Conservation (phyloP, 2,888 invertebrate species). For the Hermodice carunculata region DNA sequence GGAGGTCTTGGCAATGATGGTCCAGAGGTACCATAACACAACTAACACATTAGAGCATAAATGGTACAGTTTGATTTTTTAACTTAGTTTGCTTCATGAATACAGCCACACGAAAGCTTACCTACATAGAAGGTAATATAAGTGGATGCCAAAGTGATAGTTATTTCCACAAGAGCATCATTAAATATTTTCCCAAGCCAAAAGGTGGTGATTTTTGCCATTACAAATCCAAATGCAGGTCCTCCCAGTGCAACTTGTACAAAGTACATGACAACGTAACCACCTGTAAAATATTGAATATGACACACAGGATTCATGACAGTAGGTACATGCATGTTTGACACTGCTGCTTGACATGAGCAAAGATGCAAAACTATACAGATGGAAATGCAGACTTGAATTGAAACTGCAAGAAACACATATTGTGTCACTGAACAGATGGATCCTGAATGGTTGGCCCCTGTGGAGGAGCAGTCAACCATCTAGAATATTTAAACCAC, state of each 20-base stretch:
- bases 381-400: no score
- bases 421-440: no score
- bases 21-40: no score
- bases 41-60: background rate
- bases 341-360: no score
- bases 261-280: slow-evolving; percentile 43
- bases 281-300: slow-evolving; percentile 5
- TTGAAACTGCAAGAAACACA: no score
- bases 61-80: background rate
- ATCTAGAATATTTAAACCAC: no score
- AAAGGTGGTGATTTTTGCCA: slow-evolving; percentile 66
- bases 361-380: no score
- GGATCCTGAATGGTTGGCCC: no score
- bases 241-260: slow-evolving; percentile 64
- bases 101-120: slow-evolving; percentile 37
- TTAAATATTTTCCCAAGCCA: slow-evolving; percentile 69
- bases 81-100: no score
- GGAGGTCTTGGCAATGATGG: no score
- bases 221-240: slow-evolving; percentile 67
- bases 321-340: background rate
- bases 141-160: slow-evolving; percentile 69
- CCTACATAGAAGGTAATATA: slow-evolving; percentile 70
- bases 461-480: no score
- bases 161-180: slow-evolving; percentile 70
- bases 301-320: no score